Percentiles rank a stretch among this genome's conserved stretches.
These are phyloP conservation scores for Grus americana DNA, from an alignment of 2,113 vertebrate species.

Conservation along the genomic window DNA sequence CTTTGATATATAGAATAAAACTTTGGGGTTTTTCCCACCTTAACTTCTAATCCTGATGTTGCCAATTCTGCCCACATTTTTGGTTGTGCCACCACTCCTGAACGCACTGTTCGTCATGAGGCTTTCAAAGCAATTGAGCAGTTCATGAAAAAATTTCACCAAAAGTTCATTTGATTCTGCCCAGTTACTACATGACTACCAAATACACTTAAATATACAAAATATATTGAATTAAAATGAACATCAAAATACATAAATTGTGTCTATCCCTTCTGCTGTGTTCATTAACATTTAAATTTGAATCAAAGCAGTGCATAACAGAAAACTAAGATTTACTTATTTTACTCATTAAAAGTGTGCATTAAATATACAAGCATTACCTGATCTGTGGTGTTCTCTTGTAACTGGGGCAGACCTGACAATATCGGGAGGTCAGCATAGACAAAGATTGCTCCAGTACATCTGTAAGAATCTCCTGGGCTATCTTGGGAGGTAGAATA, in stretches of 20 bases:
- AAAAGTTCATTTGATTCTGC: neutral
- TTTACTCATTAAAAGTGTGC: neutral
- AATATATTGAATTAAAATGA: neutral
- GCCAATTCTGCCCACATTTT: neutral
- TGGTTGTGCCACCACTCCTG: neutral
- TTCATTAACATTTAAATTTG: neutral
- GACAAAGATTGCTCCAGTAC: slow-evolving; percentile 85
- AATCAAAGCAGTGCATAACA: neutral
- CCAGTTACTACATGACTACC: neutral
- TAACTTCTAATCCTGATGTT: neutral
- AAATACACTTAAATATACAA: neutral
- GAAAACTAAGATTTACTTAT: neutral
- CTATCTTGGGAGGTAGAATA: slow-evolving; percentile 78
- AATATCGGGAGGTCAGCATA: slow-evolving; percentile 87
- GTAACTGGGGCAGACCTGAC: slow-evolving; percentile 83
- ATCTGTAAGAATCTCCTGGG: slow-evolving; percentile 84
- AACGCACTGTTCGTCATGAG: neutral
- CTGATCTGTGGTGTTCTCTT: slow-evolving; percentile 91
- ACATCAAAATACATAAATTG: neutral
- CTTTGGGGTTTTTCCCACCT: fast-evolving
- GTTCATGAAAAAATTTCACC: neutral
- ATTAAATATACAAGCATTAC: slow-evolving; percentile 71
- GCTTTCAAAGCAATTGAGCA: neutral
- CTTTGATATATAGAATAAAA: neutral
- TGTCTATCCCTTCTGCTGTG: neutral